Evolutionary conservation across 1,140 invertebrate species (phyloP).

Genomic region (Tetramorium parvispinum): DNA sequence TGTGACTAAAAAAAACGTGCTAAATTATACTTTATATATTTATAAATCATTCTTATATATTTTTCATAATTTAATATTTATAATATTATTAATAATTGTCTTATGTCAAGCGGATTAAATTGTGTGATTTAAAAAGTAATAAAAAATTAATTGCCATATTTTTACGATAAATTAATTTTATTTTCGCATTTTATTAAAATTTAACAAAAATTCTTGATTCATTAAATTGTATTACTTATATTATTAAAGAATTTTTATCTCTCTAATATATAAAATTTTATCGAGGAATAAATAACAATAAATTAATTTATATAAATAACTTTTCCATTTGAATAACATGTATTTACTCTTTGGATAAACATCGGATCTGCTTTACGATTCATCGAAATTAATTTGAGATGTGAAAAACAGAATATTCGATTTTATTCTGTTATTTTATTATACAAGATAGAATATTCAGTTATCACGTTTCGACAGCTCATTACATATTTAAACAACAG

Average conservation of each 20-base stretch:
- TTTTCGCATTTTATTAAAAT: background rate
- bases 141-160: background rate
- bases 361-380: background rate
- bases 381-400: slow-evolving; percentile 9
- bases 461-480: background rate
- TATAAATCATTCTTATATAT: background rate
- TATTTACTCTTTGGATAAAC: background rate
- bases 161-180: background rate
- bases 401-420: background rate
- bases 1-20: background rate
- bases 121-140: background rate
- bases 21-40: background rate
- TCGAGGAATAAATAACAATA: background rate
- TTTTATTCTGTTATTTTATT: background rate
- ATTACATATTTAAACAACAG: background rate
- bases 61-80: background rate
- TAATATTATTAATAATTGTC: background rate
- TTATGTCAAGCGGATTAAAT: background rate
- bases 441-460: background rate
- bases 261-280: background rate
- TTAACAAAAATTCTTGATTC: background rate
- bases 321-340: background rate
- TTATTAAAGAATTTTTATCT: background rate
- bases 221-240: background rate
- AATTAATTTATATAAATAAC: background rate